These are phyloP conservation scores for Drosophila mojavensis DNA, from an alignment of 1,140 invertebrate species.

Conservation along the genomic window DNA sequence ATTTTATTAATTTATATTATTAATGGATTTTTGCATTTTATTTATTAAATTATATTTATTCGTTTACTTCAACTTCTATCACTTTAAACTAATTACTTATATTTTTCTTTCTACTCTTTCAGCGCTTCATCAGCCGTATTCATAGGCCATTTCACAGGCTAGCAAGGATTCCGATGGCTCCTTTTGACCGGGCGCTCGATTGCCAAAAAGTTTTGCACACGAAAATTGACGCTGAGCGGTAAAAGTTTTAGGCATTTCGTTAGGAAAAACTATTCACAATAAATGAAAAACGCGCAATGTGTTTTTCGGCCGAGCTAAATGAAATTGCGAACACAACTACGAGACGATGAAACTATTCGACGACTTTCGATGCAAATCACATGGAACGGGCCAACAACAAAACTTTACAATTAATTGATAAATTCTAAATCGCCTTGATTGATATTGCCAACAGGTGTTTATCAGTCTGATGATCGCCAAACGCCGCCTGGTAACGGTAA, in stretches of 20 bases:
- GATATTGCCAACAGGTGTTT: conserved; percentile 11
- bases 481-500: conserved; percentile 8
- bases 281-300: not conserved
- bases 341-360: not conserved
- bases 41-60: no score
- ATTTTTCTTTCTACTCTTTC: no score
- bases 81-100: no score
- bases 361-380: no score
- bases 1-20: no score
- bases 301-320: conserved; percentile 32
- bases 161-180: conserved; percentile 5
- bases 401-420: conserved; percentile 26
- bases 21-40: no score
- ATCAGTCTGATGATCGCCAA: not conserved
- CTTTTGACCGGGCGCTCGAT: conserved; percentile 4
- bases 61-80: no score
- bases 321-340: conserved; percentile 46
- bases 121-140: conserved; percentile 58
- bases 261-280: conserved; percentile 15
- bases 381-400: conserved; percentile 6
- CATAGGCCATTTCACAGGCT: conserved; percentile 33
- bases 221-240: conserved; percentile 28
- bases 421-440: conserved; percentile 18
- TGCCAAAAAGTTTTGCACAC: conserved; percentile 27
- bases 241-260: conserved; percentile 68